Evolutionary conservation across 2,797 vertebrate genomes (phyloP), one percentile per base, ranked within the genome.

Genomic region (Poliocrania exsul): DNA sequence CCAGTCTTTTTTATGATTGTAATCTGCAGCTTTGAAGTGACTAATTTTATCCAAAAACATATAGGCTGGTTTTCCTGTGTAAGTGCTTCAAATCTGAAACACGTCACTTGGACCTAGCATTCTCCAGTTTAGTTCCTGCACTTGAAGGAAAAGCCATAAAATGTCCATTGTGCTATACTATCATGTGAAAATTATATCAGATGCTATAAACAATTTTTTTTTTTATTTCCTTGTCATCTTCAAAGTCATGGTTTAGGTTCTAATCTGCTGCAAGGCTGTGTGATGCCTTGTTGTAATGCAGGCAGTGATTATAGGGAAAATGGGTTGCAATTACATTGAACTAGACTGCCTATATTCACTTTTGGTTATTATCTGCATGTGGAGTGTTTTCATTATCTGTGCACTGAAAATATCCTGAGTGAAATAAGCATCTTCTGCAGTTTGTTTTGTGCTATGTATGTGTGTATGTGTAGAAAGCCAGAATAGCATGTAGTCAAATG

Each of bases 331-430:
- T 96, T 94, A 80, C 72, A 31, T 37, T 74, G 80, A 94, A 89
- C 92, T 72, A 95, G 74, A 58, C 16, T 81, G 44, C 50, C 60
- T 24, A 44, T 69, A 88, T 89, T 97, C 47, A 60, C 58, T 88
- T 94, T 72, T 86, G 50, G 58, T 90, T 91, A 90, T 96, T 96
- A 94, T 81, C 60, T 61, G 53, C 75, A 74, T 57, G 38, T 88
- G 96, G 83, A 89, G n/a, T 93, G 42, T 96, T 96, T 96, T 97
- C 72, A 77, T 96, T 96, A 93, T 35, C 75, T 92, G 57, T 31
- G 38, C 9, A 8, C 83, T 94, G 73, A 49, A 95, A 97, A 94
- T 42, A 95, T 89, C 65, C 57, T 90, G 72, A 93, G 51, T 92
- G 83, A 95, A 96, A 96, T 73, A 95, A 92, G n/a, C 24, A 81